Conservation (phyloP, 2,797 vertebrate species). For the Tragopan temminckii region DNA sequence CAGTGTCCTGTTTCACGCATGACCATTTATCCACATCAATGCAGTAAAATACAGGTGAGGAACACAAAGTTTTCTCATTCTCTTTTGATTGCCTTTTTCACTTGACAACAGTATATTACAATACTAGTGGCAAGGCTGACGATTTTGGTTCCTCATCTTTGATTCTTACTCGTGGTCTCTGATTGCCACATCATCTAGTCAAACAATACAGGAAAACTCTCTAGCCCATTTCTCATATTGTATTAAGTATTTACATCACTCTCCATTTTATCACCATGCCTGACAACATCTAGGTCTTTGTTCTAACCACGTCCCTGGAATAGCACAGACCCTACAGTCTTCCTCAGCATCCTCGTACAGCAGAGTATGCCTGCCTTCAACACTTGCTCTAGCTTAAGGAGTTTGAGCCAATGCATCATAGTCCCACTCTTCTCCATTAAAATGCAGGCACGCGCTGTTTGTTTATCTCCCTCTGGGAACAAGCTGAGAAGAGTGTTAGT, state of each 20-base stretch:
- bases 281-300: neutral
- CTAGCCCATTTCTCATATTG: neutral
- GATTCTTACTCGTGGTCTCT: neutral
- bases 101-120: neutral
- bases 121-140: neutral
- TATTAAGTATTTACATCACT: neutral
- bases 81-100: neutral
- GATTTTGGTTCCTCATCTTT: neutral
- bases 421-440: constrained; percentile 61
- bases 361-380: neutral
- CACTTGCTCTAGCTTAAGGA: neutral
- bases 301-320: neutral
- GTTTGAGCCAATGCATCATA: neutral
- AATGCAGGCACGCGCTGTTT: constrained; percentile 56
- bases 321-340: neutral
- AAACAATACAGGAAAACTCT: neutral
- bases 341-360: neutral
- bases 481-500: constrained; percentile 66
- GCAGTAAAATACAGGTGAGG: neutral
- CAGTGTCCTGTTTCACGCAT: neutral
- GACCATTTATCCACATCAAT: neutral
- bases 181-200: neutral
- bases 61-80: neutral
- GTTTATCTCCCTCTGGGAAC: constrained; percentile 74
- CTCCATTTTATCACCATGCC: neutral